Percentiles rank a stretch among this genome's conserved stretches.
Evolutionary conservation across 2,113 vertebrate species (phyloP).

Genomic region (Orthochromis malagaraziensis): DNA sequence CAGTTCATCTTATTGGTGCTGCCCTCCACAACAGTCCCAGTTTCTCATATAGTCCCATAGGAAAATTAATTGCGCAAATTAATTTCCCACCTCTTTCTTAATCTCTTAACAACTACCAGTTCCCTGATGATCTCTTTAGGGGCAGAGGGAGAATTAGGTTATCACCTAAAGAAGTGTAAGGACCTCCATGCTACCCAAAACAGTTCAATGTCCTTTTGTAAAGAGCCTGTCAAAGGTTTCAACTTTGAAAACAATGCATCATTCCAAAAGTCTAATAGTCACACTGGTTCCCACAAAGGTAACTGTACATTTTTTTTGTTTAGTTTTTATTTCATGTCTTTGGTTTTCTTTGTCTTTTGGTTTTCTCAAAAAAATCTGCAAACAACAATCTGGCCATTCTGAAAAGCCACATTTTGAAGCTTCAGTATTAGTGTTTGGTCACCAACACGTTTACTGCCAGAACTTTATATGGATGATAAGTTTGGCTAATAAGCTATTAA

Average conservation of each 20-base stretch:
- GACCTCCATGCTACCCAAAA: not conserved
- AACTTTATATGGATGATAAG: not conserved
- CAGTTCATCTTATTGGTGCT: not conserved
- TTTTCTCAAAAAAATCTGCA: not conserved
- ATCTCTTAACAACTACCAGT: not conserved
- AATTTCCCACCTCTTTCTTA: not conserved
- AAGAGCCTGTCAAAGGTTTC: not conserved
- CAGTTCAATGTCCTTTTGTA: not conserved
- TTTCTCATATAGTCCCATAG: not conserved
- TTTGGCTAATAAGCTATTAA: not conserved
- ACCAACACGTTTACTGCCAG: not conserved
- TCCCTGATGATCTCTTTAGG: not conserved
- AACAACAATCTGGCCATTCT: not conserved
- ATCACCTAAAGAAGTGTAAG: not conserved
- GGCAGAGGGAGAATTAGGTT: not conserved
- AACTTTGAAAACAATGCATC: not conserved
- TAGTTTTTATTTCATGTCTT: not conserved
- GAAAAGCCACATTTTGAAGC: not conserved
- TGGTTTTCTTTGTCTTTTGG: not conserved
- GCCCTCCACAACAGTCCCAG: not conserved
- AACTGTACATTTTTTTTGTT: not conserved
- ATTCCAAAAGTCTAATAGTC: not conserved
- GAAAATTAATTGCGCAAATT: not conserved
- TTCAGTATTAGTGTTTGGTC: not conserved
- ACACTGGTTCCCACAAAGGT: not conserved